Evolutionary conservation across 2,888 invertebrate genomes (phyloP).

Genomic region (Epistrophe eligans): DNA sequence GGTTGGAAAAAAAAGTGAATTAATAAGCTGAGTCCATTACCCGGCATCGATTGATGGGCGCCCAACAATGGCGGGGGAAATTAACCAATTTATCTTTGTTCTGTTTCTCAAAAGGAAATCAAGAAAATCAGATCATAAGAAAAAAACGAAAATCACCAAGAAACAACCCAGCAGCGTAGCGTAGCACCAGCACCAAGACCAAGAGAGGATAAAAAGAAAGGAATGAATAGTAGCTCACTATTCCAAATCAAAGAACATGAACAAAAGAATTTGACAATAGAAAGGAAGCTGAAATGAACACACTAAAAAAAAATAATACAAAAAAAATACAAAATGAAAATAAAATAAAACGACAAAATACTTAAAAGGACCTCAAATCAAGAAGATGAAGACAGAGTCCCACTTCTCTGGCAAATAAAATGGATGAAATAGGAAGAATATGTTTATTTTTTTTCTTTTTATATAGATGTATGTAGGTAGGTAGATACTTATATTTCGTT

Average conservation of each 20-base stretch:
- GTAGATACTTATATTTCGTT: slow-evolving; percentile 77
- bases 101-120: slow-evolving; percentile 77
- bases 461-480: background rate
- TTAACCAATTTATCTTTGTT: slow-evolving; percentile 84
- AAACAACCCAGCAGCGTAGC: slow-evolving; percentile 47
- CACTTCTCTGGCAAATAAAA: slow-evolving; percentile 50
- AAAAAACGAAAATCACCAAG: slow-evolving; percentile 74
- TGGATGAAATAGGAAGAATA: slow-evolving; percentile 64
- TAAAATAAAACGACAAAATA: slow-evolving; percentile 57
- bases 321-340: slow-evolving; percentile 68
- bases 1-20: slow-evolving; percentile 76
- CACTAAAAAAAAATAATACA: slow-evolving; percentile 53
- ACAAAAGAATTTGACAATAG: slow-evolving; percentile 74
- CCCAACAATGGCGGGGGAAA: slow-evolving; percentile 83
- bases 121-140: slow-evolving; percentile 76
- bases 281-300: slow-evolving; percentile 68
- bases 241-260: slow-evolving; percentile 64
- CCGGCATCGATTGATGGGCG: slow-evolving; percentile 83
- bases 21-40: slow-evolving; percentile 83
- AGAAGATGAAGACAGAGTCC: slow-evolving; percentile 64
- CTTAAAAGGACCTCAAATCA: slow-evolving; percentile 68
- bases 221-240: slow-evolving; percentile 61
- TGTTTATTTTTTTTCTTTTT: slow-evolving; percentile 64
- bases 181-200: too few relatives aligned
- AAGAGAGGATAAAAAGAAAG: slow-evolving; percentile 19